phyloP scores from a whole-genome alignment of 2,797 vertebrate genomes.

The Chaetophractus vellerosus region DNA sequence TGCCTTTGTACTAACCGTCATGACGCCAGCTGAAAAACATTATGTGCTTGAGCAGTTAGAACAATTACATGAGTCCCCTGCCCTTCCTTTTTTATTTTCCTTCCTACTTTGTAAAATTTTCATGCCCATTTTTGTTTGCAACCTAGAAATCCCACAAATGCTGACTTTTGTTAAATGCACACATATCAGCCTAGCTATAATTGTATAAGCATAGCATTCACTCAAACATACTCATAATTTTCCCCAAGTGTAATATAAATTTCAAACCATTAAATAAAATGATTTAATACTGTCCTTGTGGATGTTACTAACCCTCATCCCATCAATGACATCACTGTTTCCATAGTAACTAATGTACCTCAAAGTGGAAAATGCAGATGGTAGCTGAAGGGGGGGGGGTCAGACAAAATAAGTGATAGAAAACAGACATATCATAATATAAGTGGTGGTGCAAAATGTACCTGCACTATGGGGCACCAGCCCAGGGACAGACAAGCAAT shows the following conservation, averaged over 20 bases:
- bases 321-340: slow-evolving; percentile 76
- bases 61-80: not conserved
- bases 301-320: slow-evolving; percentile 70
- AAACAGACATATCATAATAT: not conserved
- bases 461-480: not conserved
- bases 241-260: slow-evolving; percentile 50
- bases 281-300: slow-evolving; percentile 62
- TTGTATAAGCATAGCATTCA: not conserved
- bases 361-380: slow-evolving; percentile 78
- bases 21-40: not conserved
- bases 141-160: slow-evolving; percentile 1
- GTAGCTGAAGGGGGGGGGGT: not conserved
- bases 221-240: slow-evolving; percentile 30
- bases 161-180: not conserved
- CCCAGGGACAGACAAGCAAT: slow-evolving; percentile 22
- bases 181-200: not conserved
- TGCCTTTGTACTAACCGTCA: not conserved
- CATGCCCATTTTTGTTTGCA: not conserved
- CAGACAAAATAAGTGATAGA: slow-evolving; percentile 64
- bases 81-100: not conserved
- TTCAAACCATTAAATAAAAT: slow-evolving; percentile 75
- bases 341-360: slow-evolving; percentile 83
- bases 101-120: not conserved
- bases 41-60: not conserved
- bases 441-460: not conserved